These are phyloP conservation scores for Aphis craccivora DNA, from an alignment of 1,140 invertebrate species.

Conservation along the genomic window DNA sequence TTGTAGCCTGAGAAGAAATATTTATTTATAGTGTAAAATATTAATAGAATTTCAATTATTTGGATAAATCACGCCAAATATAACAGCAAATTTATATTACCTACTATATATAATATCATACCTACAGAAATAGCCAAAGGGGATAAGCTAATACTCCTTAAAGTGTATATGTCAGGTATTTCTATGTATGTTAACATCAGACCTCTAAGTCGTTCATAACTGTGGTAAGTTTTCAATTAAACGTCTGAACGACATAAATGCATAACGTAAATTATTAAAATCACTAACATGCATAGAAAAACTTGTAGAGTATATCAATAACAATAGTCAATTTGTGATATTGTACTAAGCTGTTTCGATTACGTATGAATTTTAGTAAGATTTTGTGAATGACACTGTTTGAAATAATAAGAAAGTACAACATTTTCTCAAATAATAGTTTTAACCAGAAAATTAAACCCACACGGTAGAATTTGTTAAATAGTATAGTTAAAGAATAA, in stretches of 20 bases:
- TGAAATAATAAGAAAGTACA: neutral
- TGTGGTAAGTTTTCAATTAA: neutral
- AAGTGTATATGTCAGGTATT: neutral
- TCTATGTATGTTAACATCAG: neutral
- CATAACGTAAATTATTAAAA: neutral
- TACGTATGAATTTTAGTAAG: neutral
- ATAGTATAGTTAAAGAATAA: neutral
- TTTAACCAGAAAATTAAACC: neutral
- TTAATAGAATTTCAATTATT: neutral
- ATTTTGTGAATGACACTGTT: neutral
- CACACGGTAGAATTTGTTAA: neutral
- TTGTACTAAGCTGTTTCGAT: neutral
- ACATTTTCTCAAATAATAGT: neutral
- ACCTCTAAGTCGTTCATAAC: neutral
- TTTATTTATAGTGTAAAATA: neutral
- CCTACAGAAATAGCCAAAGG: neutral
- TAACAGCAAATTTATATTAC: neutral
- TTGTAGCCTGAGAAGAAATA: neutral
- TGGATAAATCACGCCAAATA: neutral
- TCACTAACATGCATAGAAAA: neutral
- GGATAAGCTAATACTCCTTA: neutral
- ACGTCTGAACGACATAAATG: neutral
- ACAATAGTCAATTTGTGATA: neutral
- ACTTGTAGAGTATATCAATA: neutral
- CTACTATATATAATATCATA: neutral